phyloP scores from a whole-genome alignment of 2,113 vertebrate genomes.

The Peucedramus taeniatus region DNA sequence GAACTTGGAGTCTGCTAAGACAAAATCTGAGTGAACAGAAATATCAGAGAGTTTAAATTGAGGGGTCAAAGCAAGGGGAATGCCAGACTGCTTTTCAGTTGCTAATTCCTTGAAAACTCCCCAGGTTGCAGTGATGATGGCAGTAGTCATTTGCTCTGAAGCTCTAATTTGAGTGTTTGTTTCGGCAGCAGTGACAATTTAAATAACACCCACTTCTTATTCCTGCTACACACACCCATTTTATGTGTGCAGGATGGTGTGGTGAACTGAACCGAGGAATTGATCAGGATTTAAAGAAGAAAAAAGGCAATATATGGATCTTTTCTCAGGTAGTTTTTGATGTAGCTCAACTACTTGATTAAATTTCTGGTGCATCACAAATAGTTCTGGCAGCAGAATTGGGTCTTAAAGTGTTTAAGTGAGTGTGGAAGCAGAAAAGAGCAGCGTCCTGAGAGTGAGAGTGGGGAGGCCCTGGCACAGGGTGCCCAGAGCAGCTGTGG shows the following conservation, averaged over 20 bases:
- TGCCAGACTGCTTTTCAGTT: neutral
- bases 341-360: neutral
- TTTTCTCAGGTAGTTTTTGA: neutral
- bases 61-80: neutral
- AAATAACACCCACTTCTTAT: slow-evolving; percentile 13
- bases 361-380: neutral
- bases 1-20: neutral
- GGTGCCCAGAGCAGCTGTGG: neutral
- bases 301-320: neutral
- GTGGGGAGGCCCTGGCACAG: neutral
- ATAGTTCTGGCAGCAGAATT: neutral
- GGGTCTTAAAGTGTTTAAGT: neutral
- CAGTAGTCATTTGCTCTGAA: neutral
- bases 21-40: neutral
- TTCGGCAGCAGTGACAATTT: slow-evolving; percentile 2
- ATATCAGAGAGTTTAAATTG: neutral
- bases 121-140: neutral
- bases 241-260: neutral
- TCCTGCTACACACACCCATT: slow-evolving; percentile 5
- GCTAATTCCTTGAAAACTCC: slow-evolving; percentile 10
- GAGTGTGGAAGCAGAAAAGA: neutral
- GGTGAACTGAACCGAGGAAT: neutral
- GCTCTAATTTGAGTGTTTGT: slow-evolving; percentile 45
- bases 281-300: neutral
- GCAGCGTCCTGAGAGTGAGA: neutral